Percentiles rank a stretch among this genome's conserved stretches.
These are phyloP conservation scores for Pelusios castaneus DNA, from an alignment of 2,113 vertebrate species.

Conservation along the genomic window DNA sequence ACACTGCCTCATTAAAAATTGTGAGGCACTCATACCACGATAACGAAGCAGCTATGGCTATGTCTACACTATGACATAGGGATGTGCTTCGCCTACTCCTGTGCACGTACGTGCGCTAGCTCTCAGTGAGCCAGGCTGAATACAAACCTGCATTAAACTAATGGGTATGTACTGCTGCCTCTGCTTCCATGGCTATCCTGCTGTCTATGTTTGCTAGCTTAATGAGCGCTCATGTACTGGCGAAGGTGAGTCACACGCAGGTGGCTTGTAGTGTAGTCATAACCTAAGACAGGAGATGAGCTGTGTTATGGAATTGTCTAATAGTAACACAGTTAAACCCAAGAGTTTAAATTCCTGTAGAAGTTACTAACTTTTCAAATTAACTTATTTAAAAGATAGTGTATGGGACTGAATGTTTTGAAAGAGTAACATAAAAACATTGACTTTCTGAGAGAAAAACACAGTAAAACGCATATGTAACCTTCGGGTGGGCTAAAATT, in stretches of 20 bases:
- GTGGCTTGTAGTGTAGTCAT: background rate
- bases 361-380: background rate
- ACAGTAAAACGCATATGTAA: too few species aligned
- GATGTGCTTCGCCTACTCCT: too few species aligned
- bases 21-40: background rate
- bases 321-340: background rate
- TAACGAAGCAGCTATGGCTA: background rate
- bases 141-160: too few species aligned
- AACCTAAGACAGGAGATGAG: background rate
- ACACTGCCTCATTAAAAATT: background rate
- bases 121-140: too few species aligned
- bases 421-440: background rate
- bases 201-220: too few species aligned
- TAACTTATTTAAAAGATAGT: background rate
- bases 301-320: background rate
- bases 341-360: background rate
- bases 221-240: too few species aligned
- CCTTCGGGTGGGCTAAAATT: too few species aligned
- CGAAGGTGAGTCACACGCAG: too few species aligned
- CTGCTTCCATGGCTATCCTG: too few species aligned
- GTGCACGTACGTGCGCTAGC: too few species aligned
- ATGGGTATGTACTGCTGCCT: too few species aligned
- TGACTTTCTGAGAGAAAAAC: background rate
- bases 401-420: background rate
- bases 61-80: too few species aligned